Evolutionary conservation across 2,113 vertebrate species (phyloP).

Genomic region (Silurus meridionalis): DNA sequence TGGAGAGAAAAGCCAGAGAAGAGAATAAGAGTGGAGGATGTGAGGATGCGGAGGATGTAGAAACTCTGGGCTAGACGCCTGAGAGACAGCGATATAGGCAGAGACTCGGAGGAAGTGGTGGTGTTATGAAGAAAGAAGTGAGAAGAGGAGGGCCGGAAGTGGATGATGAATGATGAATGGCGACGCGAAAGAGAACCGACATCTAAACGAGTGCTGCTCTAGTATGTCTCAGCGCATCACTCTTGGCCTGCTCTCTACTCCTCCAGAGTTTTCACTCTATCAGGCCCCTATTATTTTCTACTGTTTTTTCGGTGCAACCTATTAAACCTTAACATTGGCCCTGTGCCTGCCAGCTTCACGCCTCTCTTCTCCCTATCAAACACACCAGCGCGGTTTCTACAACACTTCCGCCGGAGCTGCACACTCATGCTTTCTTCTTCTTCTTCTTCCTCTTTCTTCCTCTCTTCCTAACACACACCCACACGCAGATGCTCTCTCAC

Average conservation of each 20-base stretch:
- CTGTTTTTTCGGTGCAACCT: constrained; percentile 48
- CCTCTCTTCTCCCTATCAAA: constrained; percentile 53
- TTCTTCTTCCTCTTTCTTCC: neutral
- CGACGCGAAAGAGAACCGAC: constrained; percentile 30
- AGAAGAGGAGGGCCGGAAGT: constrained; percentile 34
- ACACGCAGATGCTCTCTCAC: constrained; percentile 33
- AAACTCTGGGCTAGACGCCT: constrained; percentile 25
- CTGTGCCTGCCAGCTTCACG: constrained; percentile 48
- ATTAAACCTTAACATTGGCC: constrained; percentile 56
- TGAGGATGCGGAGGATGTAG: neutral
- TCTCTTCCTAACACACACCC: constrained; percentile 38
- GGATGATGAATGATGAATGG: constrained; percentile 52
- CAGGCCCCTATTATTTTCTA: constrained; percentile 51
- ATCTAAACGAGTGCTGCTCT: constrained; percentile 48
- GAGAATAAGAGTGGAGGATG: constrained; percentile 13
- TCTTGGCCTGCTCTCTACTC: constrained; percentile 22
- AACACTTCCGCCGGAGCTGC: constrained; percentile 30
- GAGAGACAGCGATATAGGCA: constrained; percentile 28
- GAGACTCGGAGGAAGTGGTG: neutral
- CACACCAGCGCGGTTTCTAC: constrained; percentile 28
- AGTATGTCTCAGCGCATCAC: constrained; percentile 35
- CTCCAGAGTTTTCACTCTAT: constrained; percentile 48
- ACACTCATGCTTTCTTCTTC: constrained; percentile 13
- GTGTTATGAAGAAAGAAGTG: constrained; percentile 4
- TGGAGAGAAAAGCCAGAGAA: constrained; percentile 16